Percentiles rank a stretch among this genome's conserved stretches.
These are phyloP conservation scores for Aurelia sp. DNA, from an alignment of 30 jellyfish, hydroid and myxozoan species.

Conservation along the genomic window DNA sequence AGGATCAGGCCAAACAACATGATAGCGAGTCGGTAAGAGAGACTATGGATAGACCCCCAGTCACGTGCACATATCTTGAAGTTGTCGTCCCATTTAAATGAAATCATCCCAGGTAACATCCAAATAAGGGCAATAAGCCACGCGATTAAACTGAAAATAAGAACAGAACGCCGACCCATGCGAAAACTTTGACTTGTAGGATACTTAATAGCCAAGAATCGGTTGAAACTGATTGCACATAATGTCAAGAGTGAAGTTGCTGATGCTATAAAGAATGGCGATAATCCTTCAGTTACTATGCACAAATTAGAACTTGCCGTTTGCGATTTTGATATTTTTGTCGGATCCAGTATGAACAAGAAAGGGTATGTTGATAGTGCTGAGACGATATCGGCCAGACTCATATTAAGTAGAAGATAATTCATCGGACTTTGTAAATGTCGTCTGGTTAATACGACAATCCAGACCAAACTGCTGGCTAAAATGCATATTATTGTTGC, in stretches of 20 bases:
- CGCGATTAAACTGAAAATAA: conserved; percentile 40
- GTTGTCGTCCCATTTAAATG: conserved; percentile 65
- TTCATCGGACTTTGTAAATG: conserved; percentile 84
- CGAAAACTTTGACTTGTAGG: conserved; percentile 77
- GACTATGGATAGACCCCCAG: conserved; percentile 57
- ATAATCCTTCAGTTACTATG: conserved; percentile 83
- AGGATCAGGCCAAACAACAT: conserved; percentile 71
- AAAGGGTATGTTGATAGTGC: conserved; percentile 67
- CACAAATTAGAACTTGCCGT: conserved; percentile 47
- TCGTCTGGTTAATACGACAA: conserved; percentile 57
- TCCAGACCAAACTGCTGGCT: conserved; percentile 71
- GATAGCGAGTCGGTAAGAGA: conserved; percentile 69
- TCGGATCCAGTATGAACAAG: conserved; percentile 73
- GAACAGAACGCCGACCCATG: conserved; percentile 70
- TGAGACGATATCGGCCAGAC: conserved; percentile 75
- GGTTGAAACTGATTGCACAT: conserved; percentile 85
- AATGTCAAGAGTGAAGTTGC: conserved; percentile 87
- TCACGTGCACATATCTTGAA: conserved; percentile 71
- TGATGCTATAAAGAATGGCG: conserved; percentile 79
- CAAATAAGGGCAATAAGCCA: conserved; percentile 75
- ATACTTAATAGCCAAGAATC: conserved; percentile 81
- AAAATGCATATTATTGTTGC: conserved; percentile 33
- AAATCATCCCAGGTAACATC: conserved; percentile 80
- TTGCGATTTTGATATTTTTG: conserved; percentile 16
- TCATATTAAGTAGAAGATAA: conserved; percentile 71